These are phyloP conservation scores for Glomeris marginata DNA, from an alignment of 2,888 invertebrate genomes.

Conservation along the genomic window DNA sequence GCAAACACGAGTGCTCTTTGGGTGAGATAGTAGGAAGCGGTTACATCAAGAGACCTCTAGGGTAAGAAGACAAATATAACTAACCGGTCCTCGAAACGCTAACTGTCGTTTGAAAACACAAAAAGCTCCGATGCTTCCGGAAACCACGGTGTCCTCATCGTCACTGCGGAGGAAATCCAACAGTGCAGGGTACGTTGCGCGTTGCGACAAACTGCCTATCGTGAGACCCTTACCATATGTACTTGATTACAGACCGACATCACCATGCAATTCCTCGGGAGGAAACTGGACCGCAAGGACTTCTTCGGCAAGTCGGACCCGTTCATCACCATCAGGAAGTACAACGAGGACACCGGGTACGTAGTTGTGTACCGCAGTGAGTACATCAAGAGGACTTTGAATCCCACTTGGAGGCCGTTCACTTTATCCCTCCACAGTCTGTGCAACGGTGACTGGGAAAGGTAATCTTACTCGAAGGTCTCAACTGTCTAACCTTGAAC, in stretches of 20 bases:
- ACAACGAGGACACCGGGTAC: slow-evolving; percentile 19
- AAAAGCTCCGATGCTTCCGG: no score
- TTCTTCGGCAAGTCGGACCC: slow-evolving; percentile 29
- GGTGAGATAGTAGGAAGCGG: slow-evolving; percentile 31
- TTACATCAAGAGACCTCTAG: slow-evolving; percentile 5
- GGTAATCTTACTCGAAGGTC: slow-evolving; percentile 6
- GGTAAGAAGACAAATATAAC: slow-evolving; percentile 12
- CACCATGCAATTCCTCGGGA: slow-evolving; percentile 25
- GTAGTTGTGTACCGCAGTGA: slow-evolving; percentile 34
- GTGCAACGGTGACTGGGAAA: slow-evolving; percentile 39
- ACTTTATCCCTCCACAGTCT: slow-evolving; percentile 33
- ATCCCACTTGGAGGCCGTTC: slow-evolving; percentile 35
- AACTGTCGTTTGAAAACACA: not conserved
- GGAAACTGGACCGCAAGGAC: slow-evolving; percentile 26
- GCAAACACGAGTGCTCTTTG: slow-evolving; percentile 37
- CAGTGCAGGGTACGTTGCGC: slow-evolving; percentile 21
- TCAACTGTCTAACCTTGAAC: no score
- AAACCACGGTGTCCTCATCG: slow-evolving; percentile 13
- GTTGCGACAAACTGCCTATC: no score
- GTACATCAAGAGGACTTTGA: slow-evolving; percentile 31
- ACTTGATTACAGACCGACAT: slow-evolving; percentile 23
- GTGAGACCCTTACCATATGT: not conserved
- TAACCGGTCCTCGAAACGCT: not conserved
- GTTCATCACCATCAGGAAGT: slow-evolving; percentile 29
- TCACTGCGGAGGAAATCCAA: slow-evolving; percentile 29